phyloP scores from a whole-genome alignment of 2,888 invertebrate genomes.

The Euphydryas editha region DNA sequence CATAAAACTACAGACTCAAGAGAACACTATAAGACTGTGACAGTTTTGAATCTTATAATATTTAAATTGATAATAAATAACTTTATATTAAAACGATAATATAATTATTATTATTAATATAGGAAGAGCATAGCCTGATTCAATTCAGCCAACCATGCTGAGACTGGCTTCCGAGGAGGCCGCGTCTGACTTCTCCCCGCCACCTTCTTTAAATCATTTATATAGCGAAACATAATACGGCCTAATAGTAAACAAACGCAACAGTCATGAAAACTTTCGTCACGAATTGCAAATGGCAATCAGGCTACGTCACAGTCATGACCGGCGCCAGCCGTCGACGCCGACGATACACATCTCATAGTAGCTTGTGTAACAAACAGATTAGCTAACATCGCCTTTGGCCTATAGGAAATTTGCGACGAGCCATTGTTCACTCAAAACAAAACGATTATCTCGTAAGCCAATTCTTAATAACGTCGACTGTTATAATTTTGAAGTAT shows the following conservation, averaged over 20 bases:
- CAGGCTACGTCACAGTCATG: constrained; percentile 24
- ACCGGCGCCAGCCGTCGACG: constrained; percentile 28
- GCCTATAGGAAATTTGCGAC: background rate
- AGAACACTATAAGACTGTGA: no score
- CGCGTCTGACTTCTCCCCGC: no score
- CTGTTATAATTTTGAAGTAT: background rate
- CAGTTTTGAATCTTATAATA: no score
- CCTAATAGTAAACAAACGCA: constrained; percentile 27
- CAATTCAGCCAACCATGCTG: no score
- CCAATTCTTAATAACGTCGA: background rate
- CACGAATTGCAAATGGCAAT: constrained; percentile 30
- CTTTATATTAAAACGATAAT: no score
- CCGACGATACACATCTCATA: constrained; percentile 33
- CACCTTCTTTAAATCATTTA: background rate
- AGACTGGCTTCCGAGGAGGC: no score
- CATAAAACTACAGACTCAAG: no score
- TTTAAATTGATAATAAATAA: no score
- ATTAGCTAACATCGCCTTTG: constrained; percentile 21
- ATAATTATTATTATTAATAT: no score
- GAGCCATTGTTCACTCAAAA: constrained; percentile 2
- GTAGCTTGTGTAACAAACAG: constrained; percentile 20
- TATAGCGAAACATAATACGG: background rate
- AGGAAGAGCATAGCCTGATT: no score
- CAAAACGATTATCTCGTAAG: constrained; percentile 5
- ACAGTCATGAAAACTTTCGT: constrained; percentile 29